Evolutionary conservation across 2,888 invertebrate genomes (phyloP), one percentile per base, ranked within the genome.

Genomic region (Zhuqinia jingwanae): DNA sequence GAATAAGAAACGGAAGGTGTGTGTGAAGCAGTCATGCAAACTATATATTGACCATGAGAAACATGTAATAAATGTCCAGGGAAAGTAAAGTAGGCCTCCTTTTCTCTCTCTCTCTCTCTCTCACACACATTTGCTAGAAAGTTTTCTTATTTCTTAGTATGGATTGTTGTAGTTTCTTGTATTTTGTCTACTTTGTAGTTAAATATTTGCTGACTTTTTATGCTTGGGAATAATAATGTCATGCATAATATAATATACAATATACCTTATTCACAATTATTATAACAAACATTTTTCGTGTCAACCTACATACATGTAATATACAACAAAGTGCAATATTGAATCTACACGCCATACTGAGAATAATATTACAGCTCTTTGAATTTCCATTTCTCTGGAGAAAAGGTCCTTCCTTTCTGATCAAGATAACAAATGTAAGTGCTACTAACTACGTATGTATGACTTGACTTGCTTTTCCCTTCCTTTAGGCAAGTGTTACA

Each of bases 21-120:
- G 60, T 63, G 56, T 53, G 50, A 47, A 45, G 30, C 53, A 50
- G 84, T 68, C 84, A 84, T 84, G 84, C 77, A 53, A 84, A 73
- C 36, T 27, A n/a, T 68, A 68, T 84, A 84, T 84, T 73, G 73
- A 81, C 81, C 81, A 60, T 73, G 60, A 47, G 53, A 30, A 20
- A 76, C 36, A 60, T 15, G 76, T 20, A 73, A 58, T 13, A 56
- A 75, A 53, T 6, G 50, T 50, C 10, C 15, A 8, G 8, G 13
- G 53, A 50, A 68, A 73, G 47, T 6, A 70, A 47, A 70, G 22
- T 10, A 63, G 63, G 36, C 36, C 36, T 63, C 2, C 13, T 25
- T 5, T 2, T 63, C 36, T 63, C 2, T 15, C 20, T 5, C 3
- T 25, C 5, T 2, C 60, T 11, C 27, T 60, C 6, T 27, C 27